Conservation (phyloP, 2,888 invertebrate species). For the Iselma pallidipennis region DNA sequence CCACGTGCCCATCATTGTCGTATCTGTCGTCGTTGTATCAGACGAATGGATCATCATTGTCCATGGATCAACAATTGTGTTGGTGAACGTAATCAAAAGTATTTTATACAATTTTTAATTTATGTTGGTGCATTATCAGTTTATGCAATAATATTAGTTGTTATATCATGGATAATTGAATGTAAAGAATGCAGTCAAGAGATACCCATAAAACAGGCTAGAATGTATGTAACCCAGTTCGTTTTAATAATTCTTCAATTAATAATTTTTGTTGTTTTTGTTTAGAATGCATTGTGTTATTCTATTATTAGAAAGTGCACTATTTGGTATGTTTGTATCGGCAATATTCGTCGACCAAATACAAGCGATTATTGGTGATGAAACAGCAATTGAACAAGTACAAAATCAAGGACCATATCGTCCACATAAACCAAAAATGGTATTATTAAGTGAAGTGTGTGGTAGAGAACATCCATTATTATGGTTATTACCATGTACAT, state of each 20-base stretch:
- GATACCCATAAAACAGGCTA: constrained; percentile 68
- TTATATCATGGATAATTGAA: constrained; percentile 5
- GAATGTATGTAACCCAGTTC: constrained; percentile 74
- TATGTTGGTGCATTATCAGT: constrained; percentile 63
- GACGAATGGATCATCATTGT: constrained; percentile 85
- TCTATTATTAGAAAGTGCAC: constrained; percentile 75
- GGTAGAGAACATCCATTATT: constrained; percentile 72
- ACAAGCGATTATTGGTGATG: constrained; percentile 81
- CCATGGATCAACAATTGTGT: constrained; percentile 95
- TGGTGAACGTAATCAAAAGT: constrained; percentile 90
- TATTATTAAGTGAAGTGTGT: constrained; percentile 76
- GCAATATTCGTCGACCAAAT: constrained; percentile 87
- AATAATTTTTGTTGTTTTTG: constrained; percentile 39
- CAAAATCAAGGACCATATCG: constrained; percentile 69
- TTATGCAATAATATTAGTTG: constrained; percentile 12
- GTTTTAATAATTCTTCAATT: constrained; percentile 8
- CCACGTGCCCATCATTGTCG: constrained; percentile 88
- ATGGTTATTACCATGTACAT: constrained; percentile 73
- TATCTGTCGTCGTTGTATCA: constrained; percentile 81
- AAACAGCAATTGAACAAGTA: constrained; percentile 81
- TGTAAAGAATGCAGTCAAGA: constrained; percentile 63
- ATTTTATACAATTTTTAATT: constrained; percentile 84
- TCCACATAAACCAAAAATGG: constrained; percentile 66
- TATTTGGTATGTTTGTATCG: constrained; percentile 87
- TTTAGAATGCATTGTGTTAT: constrained; percentile 82